These are phyloP conservation scores for Hydrotaea cyrtoneurina DNA, from an alignment of 2,888 invertebrate genomes.

Conservation along the genomic window DNA sequence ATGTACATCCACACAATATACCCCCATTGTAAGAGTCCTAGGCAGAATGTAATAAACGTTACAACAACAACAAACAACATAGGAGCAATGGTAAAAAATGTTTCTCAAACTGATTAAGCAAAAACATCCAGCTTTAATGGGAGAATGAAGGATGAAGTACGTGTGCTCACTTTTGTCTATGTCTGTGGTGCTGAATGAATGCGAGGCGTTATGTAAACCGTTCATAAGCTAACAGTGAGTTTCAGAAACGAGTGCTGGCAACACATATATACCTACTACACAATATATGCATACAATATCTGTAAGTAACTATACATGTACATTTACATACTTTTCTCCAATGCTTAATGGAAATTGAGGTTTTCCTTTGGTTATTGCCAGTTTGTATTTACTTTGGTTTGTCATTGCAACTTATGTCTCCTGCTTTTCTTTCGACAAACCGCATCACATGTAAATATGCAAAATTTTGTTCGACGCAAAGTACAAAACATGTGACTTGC, in stretches of 20 bases:
- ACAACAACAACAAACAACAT: conserved; percentile 32
- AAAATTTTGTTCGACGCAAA: no score
- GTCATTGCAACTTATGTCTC: no score
- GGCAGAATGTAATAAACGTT: not conserved
- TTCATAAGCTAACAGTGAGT: not conserved
- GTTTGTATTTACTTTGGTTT: no score
- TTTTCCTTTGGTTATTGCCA: no score
- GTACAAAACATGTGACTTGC: no score
- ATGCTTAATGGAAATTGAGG: no score
- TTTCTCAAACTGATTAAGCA: conserved; percentile 43
- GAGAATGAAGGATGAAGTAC: conserved; percentile 4
- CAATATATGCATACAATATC: not conserved
- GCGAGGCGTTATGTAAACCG: not conserved
- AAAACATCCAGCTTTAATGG: conserved; percentile 1
- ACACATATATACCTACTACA: not conserved
- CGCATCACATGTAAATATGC: no score
- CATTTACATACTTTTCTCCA: no score
- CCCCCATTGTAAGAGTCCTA: not conserved
- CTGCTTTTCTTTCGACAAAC: no score
- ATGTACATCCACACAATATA: no score
- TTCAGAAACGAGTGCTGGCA: not conserved
- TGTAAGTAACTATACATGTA: no score
- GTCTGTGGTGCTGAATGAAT: not conserved
- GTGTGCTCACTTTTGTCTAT: not conserved
- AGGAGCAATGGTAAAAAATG: conserved; percentile 16